Conservation (phyloP, 1,140 invertebrate species). For the Chironomus striatipennis region DNA sequence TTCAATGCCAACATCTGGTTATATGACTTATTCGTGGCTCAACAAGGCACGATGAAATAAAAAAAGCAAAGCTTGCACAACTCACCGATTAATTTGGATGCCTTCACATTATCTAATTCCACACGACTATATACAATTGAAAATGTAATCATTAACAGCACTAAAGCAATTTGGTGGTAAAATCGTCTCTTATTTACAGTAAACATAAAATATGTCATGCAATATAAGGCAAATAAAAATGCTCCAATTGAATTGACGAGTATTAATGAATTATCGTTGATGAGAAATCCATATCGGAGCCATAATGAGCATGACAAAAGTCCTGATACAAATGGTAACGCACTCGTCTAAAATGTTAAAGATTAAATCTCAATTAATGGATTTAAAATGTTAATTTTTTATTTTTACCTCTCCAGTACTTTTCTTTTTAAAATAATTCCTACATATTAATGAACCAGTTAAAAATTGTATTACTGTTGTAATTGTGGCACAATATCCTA, state of each 20-base stretch:
- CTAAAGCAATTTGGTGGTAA: conserved; percentile 33
- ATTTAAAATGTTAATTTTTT: conserved; percentile 29
- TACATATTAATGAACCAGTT: conserved; percentile 44
- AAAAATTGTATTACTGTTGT: conserved; percentile 61
- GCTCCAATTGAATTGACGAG: conserved; percentile 57
- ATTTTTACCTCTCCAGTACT: conserved; percentile 31
- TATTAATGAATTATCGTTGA: conserved; percentile 51
- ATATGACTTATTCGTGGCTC: not conserved
- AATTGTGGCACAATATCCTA: conserved; percentile 46
- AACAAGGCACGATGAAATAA: not conserved
- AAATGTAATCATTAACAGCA: conserved; percentile 27
- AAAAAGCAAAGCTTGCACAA: conserved; percentile 30
- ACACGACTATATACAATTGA: conserved; percentile 28
- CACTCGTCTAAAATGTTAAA: conserved; percentile 49
- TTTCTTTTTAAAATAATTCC: conserved; percentile 39
- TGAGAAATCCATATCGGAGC: conserved; percentile 59
- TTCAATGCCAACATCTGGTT: not conserved
- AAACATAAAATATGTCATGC: conserved; percentile 50
- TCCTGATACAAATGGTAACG: conserved; percentile 64
- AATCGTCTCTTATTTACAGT: conserved; percentile 39
- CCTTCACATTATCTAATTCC: conserved; percentile 28
- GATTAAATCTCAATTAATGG: not conserved
- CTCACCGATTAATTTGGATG: conserved; percentile 32
- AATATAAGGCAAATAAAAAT: conserved; percentile 51
- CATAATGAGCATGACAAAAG: conserved; percentile 60